phyloP scores from a whole-genome alignment of 2,113 vertebrate genomes.

The Malurus alboscapulatus region DNA sequence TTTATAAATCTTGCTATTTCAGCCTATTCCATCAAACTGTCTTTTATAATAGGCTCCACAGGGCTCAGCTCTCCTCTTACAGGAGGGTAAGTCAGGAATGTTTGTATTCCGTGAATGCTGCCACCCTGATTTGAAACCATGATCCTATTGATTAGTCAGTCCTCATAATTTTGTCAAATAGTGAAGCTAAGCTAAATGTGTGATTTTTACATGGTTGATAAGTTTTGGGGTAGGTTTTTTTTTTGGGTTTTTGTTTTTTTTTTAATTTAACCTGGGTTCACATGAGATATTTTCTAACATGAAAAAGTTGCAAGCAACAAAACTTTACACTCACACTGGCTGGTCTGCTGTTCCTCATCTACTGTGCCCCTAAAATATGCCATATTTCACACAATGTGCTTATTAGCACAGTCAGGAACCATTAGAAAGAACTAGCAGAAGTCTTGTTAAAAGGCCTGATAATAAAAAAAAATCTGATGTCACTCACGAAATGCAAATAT shows the following conservation, averaged over 20 bases:
- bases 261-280: not conserved
- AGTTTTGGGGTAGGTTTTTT: not conserved
- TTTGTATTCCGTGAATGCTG: not conserved
- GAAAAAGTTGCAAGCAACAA: not conserved
- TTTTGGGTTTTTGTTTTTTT: not conserved
- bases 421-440: slow-evolving; percentile 5
- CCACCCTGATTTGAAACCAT: not conserved
- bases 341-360: not conserved
- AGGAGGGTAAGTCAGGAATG: not conserved
- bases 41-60: slow-evolving; percentile 21
- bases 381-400: slow-evolving; percentile 16
- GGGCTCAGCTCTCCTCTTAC: not conserved
- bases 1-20: slow-evolving; percentile 13
- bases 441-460: slow-evolving; percentile 12
- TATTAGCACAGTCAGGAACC: slow-evolving; percentile 28
- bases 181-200: not conserved
- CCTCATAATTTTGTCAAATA: not conserved
- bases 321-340: not conserved
- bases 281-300: not conserved
- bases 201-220: not conserved
- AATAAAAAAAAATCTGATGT: not conserved
- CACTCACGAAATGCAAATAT: slow-evolving; percentile 9
- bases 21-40: not conserved
- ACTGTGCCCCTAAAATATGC: not conserved
- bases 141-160: not conserved